A percentile compares a stretch with the other conserved stretches of the same genome.
These are phyloP conservation scores for Chymomyza caudatula DNA, from an alignment of 2,888 invertebrate species.

Conservation along the genomic window DNA sequence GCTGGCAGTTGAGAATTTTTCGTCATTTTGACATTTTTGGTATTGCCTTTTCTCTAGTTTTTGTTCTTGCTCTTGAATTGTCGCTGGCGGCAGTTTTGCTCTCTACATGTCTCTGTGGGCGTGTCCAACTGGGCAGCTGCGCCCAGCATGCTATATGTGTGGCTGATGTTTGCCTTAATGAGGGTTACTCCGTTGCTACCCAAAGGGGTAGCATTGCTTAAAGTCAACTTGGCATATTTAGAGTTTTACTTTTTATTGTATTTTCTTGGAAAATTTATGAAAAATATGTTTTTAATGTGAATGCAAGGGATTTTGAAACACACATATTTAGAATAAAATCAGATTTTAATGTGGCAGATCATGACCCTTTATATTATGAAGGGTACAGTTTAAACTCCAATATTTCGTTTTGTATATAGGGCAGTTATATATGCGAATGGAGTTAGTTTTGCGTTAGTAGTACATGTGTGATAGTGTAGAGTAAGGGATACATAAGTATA, in stretches of 20 bases:
- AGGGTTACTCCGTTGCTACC: constrained; percentile 1
- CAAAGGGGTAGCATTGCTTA: constrained; percentile 5
- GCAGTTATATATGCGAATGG: too few relatives aligned
- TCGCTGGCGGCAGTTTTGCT: constrained; percentile 13
- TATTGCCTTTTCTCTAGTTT: constrained; percentile 14
- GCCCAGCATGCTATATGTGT: constrained; percentile 20
- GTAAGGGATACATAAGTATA: too few relatives aligned
- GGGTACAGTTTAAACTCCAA: too few relatives aligned
- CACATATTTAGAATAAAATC: too few relatives aligned
- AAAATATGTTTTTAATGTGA: not conserved
- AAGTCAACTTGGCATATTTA: not conserved
- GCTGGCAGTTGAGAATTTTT: constrained; percentile 34
- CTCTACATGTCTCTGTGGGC: constrained; percentile 6
- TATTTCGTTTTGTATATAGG: too few relatives aligned
- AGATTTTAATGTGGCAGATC: too few relatives aligned
- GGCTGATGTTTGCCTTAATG: constrained; percentile 5
- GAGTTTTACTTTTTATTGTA: not conserved
- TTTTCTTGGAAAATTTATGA: not conserved
- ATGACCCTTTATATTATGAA: too few relatives aligned
- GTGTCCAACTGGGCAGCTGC: constrained; percentile 32
- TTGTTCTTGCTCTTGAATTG: constrained; percentile 44
- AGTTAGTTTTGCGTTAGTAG: too few relatives aligned
- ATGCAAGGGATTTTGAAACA: not conserved
- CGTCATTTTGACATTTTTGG: constrained; percentile 8
- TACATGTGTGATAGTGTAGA: too few relatives aligned